phyloP scores from a whole-genome alignment of 2,888 invertebrate genomes.

The Tricholauxania praeusta region DNA sequence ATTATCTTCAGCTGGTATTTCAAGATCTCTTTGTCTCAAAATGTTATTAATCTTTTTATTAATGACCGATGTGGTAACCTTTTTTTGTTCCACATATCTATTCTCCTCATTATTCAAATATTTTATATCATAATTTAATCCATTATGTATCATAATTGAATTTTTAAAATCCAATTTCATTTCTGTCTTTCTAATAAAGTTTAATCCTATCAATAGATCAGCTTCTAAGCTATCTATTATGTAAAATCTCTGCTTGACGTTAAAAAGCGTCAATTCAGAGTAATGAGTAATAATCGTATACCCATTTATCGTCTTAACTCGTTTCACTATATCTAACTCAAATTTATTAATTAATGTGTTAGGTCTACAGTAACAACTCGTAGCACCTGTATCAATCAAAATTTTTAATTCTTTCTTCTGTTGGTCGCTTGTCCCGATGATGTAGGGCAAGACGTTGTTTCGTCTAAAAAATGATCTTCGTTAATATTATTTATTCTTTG shows the following conservation, averaged over 20 bases:
- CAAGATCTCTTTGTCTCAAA: too few species aligned
- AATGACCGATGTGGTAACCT: too few species aligned
- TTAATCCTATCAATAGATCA: slow-evolving; percentile 34
- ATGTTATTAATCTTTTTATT: too few species aligned
- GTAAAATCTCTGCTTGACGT: slow-evolving; percentile 30
- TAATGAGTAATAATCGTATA: slow-evolving; percentile 24
- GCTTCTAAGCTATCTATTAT: slow-evolving; percentile 33
- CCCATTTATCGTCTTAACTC: slow-evolving; percentile 25
- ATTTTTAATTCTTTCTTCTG: slow-evolving; percentile 7
- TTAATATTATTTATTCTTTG: slow-evolving; percentile 29
- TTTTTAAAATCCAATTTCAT: slow-evolving; percentile 10
- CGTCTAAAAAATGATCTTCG: slow-evolving; percentile 18
- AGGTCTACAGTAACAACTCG: slow-evolving; percentile 34
- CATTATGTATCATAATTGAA: not conserved
- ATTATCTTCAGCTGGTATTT: too few species aligned
- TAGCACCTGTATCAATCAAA: slow-evolving; percentile 34
- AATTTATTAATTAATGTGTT: slow-evolving; percentile 3
- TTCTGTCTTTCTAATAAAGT: slow-evolving; percentile 1
- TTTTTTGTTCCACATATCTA: too few species aligned
- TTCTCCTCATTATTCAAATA: too few species aligned
- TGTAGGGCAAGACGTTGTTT: slow-evolving; percentile 5
- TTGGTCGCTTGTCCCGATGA: not conserved
- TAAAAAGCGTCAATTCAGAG: slow-evolving; percentile 31
- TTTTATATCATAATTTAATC: too few species aligned
- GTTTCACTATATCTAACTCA: slow-evolving; percentile 8